Evolutionary conservation across 2,888 invertebrate species (phyloP).

Genomic region (Latrodectus elegans): DNA sequence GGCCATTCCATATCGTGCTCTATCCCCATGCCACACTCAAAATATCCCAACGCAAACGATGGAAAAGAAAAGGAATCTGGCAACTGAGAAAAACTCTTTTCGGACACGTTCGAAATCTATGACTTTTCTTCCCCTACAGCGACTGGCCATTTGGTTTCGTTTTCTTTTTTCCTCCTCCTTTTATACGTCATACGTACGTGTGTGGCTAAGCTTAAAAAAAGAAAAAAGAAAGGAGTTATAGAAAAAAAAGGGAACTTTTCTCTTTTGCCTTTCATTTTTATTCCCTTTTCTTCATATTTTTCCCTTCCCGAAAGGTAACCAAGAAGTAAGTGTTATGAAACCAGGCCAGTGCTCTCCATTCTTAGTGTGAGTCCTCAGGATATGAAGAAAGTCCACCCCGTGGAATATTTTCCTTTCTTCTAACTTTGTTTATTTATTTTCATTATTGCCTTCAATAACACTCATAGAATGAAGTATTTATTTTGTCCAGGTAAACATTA

Average conservation of each 20-base stretch:
- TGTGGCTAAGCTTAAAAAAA: neutral
- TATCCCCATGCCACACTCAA: conserved; percentile 3
- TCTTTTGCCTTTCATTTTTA: conserved; percentile 32
- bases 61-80: conserved; percentile 9
- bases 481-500: neutral
- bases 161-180: conserved; percentile 17
- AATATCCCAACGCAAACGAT: neutral
- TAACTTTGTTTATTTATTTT: neutral
- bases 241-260: conserved; percentile 14
- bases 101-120: conserved; percentile 62
- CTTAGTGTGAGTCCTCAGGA: neutral
- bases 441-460: neutral
- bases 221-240: neutral
- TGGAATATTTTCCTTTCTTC: neutral
- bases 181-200: conserved; percentile 14
- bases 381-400: neutral
- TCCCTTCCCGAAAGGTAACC: conserved; percentile 27
- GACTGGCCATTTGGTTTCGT: conserved; percentile 38
- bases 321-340: conserved; percentile 60
- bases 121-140: conserved; percentile 38
- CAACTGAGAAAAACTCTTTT: conserved; percentile 18
- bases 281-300: conserved; percentile 35
- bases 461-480: neutral
- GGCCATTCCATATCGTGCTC: neutral
- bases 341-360: neutral